phyloP scores from a whole-genome alignment of 2,113 vertebrate genomes.

The Barnardius zonarius region DNA sequence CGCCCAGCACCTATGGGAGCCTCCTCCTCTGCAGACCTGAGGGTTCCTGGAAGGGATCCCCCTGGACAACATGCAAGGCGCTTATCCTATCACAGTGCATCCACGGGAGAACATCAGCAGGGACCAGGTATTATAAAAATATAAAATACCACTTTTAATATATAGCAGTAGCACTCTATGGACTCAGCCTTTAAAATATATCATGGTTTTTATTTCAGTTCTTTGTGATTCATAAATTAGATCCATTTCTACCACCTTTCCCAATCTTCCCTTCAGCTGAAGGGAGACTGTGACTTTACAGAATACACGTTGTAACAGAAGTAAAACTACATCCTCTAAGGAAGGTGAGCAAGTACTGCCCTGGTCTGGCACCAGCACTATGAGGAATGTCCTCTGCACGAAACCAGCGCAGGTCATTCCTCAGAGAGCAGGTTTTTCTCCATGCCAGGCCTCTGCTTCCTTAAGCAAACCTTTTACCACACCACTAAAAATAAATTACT shows the following conservation, averaged over 20 bases:
- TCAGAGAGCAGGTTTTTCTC: not conserved
- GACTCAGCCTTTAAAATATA: not conserved
- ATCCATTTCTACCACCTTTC: not conserved
- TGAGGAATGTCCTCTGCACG: not conserved
- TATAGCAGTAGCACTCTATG: constrained; percentile 13
- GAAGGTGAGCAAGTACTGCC: not conserved
- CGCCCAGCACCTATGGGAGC: not conserved
- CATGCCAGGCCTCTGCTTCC: not conserved
- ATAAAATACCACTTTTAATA: constrained; percentile 2
- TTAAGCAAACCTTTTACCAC: not conserved
- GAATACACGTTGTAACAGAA: not conserved
- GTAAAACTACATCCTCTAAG: not conserved
- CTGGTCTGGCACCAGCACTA: not conserved
- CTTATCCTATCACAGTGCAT: not conserved
- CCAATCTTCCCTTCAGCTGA: not conserved
- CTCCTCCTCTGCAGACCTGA: not conserved
- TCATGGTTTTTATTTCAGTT: not conserved
- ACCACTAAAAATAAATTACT: constrained; percentile 8
- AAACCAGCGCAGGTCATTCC: not conserved
- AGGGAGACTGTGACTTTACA: not conserved
- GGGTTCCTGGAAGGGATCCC: not conserved
- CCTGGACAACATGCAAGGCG: not conserved
- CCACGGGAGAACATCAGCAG: not conserved
- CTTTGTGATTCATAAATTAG: not conserved
- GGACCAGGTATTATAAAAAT: constrained; percentile 29